These are phyloP conservation scores for Acanthornis magna DNA, from an alignment of 2,797 vertebrate genomes.

Conservation along the genomic window DNA sequence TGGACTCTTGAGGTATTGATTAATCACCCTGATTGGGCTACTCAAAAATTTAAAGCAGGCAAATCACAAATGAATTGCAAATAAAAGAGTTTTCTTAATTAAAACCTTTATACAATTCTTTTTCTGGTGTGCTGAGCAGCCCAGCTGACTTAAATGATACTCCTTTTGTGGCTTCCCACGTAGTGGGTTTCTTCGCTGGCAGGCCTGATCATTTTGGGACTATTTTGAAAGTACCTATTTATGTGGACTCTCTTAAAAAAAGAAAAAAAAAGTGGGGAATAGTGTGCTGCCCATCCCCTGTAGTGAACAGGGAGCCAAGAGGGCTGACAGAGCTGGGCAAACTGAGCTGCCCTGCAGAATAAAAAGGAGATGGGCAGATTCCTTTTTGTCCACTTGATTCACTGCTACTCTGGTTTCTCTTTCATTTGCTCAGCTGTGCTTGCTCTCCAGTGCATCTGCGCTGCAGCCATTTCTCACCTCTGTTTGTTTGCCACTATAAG, in stretches of 20 bases:
- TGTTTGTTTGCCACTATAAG: not conserved
- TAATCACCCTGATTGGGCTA: not conserved
- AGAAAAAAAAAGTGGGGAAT: not conserved
- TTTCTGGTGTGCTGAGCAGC: not conserved
- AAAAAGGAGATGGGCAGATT: not conserved
- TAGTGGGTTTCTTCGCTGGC: not conserved
- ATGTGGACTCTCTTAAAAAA: not conserved
- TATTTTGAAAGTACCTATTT: not conserved
- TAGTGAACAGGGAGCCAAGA: not conserved
- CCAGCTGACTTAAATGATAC: not conserved
- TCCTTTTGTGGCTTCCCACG: not conserved
- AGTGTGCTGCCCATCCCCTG: not conserved
- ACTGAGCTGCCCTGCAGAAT: not conserved
- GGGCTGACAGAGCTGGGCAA: not conserved
- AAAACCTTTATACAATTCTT: not conserved
- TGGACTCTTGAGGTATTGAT: not conserved
- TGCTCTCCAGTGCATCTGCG: not conserved
- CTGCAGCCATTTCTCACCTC: not conserved
- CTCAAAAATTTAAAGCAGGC: not conserved
- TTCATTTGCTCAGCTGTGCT: not conserved
- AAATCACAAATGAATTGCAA: not conserved
- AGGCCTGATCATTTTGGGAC: not conserved
- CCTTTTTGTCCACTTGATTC: not conserved
- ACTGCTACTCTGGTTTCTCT: not conserved
- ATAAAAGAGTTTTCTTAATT: not conserved